Conservation (phyloP, 2,113 vertebrate genomes). For the Stigmatopora nigra region DNA sequence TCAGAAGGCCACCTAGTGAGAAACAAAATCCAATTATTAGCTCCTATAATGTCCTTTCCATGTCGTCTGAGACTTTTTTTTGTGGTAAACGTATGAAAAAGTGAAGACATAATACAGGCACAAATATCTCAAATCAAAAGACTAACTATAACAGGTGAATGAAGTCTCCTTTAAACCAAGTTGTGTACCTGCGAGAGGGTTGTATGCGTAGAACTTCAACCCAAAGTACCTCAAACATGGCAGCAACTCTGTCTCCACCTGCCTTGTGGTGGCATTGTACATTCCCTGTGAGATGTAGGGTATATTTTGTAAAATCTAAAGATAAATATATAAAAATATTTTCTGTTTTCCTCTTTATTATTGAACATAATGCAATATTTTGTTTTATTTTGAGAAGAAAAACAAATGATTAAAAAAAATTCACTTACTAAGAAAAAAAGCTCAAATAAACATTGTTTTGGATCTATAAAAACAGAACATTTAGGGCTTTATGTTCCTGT, state of each 20-base stretch:
- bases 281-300: constrained; percentile 78
- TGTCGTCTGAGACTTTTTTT: background rate
- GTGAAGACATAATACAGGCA: background rate
- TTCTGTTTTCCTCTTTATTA: no score
- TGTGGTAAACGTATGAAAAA: background rate
- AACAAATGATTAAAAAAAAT: no score
- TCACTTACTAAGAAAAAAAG: no score
- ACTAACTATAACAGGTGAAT: background rate
- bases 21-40: background rate
- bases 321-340: no score
- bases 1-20: constrained; percentile 82
- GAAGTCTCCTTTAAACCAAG: background rate
- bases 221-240: constrained; percentile 81
- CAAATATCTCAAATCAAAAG: background rate
- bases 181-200: constrained; percentile 82
- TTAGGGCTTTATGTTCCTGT: no score
- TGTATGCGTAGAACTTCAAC: constrained; percentile 90
- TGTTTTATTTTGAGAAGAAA: background rate
- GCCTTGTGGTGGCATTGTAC: constrained; percentile 92
- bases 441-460: no score
- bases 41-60: background rate
- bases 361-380: no score
- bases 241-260: constrained; percentile 84
- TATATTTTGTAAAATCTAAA: no score
- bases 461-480: no score